These are phyloP conservation scores for Nasalis larvatus DNA, from an alignment of 2,113 vertebrate species.

Conservation along the genomic window DNA sequence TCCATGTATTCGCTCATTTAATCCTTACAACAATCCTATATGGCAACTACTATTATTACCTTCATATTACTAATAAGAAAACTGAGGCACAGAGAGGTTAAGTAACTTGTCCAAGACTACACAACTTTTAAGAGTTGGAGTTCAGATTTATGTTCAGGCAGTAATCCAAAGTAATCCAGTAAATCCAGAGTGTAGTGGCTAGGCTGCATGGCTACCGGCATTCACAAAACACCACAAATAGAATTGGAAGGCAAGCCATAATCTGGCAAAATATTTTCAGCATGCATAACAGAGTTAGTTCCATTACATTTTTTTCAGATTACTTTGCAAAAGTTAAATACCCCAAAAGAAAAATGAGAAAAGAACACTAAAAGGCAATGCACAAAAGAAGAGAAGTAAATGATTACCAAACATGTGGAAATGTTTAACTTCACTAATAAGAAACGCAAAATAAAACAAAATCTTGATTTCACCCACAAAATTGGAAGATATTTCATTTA, in stretches of 20 bases:
- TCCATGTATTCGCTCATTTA: not conserved
- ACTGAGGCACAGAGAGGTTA: not conserved
- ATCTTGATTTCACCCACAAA: not conserved
- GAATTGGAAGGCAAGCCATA: not conserved
- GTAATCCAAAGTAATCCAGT: no score
- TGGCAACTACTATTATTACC: not conserved
- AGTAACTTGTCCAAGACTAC: not conserved
- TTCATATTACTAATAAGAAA: not conserved
- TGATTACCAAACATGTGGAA: slow-evolving; percentile 5
- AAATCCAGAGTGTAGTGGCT: not conserved
- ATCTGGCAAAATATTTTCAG: not conserved
- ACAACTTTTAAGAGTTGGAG: not conserved
- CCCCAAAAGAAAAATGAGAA: not conserved
- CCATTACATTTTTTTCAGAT: not conserved
- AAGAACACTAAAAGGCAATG: not conserved
- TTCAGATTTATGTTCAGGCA: not conserved
- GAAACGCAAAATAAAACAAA: not conserved
- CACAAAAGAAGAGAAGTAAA: not conserved
- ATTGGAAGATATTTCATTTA: not conserved
- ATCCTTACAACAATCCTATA: not conserved
- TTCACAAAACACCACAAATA: not conserved
- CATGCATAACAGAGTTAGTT: not conserved
- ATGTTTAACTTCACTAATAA: not conserved
- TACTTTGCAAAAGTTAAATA: slow-evolving; percentile 2
- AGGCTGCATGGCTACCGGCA: not conserved